Conservation (phyloP, 2,797 vertebrate genomes). For the Peromyscus nudipes region DNA sequence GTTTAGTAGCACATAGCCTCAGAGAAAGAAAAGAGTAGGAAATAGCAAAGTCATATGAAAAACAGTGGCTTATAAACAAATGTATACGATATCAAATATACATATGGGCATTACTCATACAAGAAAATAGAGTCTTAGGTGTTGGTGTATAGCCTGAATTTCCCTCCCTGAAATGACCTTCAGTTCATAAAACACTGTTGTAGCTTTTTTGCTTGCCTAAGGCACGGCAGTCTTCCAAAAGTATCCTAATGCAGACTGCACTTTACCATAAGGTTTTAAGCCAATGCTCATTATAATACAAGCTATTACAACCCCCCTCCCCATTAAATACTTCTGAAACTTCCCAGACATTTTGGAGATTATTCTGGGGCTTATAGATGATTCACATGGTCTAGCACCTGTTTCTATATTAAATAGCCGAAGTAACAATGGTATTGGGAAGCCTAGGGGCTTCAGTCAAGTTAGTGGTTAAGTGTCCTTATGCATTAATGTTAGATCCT, state of each 20-base stretch:
- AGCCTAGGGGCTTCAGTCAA: too few species aligned
- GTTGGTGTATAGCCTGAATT: neutral
- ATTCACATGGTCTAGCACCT: neutral
- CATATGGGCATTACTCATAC: neutral
- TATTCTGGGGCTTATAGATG: neutral
- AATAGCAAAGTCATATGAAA: neutral
- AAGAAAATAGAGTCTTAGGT: neutral
- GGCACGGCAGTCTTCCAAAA: neutral
- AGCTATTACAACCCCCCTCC: neutral
- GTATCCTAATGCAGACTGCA: neutral
- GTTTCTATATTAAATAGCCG: neutral
- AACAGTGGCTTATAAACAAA: conserved; percentile 7
- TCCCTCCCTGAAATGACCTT: neutral
- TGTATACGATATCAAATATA: neutral
- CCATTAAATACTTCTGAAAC: conserved; percentile 10
- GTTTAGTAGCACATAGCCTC: neutral
- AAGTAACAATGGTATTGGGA: too few species aligned
- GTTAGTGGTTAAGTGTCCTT: neutral
- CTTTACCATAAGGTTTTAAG: neutral
- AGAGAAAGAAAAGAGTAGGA: neutral
- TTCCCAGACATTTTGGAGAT: neutral
- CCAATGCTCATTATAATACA: neutral
- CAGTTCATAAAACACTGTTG: neutral
- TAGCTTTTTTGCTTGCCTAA: neutral
- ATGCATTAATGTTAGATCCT: neutral